Conservation (phyloP, 2,888 invertebrate genomes). For the Philaethria dido region DNA sequence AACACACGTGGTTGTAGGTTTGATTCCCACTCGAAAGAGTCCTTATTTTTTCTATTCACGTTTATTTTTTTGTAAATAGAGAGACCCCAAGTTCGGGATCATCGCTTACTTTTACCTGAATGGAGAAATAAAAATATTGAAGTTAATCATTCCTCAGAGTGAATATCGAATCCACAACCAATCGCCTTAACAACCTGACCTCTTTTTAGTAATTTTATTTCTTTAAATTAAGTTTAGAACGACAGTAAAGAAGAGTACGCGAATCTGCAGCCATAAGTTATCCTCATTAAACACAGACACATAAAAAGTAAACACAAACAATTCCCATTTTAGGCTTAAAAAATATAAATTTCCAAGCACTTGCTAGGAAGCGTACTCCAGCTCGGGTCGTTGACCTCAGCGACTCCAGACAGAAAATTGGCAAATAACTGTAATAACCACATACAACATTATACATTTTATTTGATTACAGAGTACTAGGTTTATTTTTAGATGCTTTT, state of each 20-base stretch:
- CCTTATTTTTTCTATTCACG: no score
- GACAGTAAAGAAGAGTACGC: no score
- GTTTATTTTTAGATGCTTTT: slow-evolving; percentile 4
- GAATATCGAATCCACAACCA: no score
- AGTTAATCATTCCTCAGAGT: no score
- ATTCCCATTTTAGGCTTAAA: neutral
- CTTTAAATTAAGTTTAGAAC: neutral
- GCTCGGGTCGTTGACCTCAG: slow-evolving; percentile 9
- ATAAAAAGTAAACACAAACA: neutral
- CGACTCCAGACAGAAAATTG: slow-evolving; percentile 20
- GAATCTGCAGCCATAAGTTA: neutral
- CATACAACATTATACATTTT: slow-evolving; percentile 13
- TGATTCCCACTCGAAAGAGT: no score
- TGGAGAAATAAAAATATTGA: no score
- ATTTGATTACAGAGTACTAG: slow-evolving; percentile 18
- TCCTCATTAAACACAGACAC: neutral
- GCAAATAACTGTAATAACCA: slow-evolving; percentile 9
- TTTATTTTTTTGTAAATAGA: no score
- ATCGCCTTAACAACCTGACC: no score
- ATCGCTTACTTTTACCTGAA: no score
- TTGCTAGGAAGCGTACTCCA: slow-evolving; percentile 7
- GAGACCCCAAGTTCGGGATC: no score
- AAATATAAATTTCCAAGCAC: slow-evolving; percentile 3
- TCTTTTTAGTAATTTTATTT: no score
- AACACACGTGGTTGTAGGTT: no score